Evolutionary conservation across 2,888 invertebrate species (phyloP).

Genomic region (Fragum whitleyi): DNA sequence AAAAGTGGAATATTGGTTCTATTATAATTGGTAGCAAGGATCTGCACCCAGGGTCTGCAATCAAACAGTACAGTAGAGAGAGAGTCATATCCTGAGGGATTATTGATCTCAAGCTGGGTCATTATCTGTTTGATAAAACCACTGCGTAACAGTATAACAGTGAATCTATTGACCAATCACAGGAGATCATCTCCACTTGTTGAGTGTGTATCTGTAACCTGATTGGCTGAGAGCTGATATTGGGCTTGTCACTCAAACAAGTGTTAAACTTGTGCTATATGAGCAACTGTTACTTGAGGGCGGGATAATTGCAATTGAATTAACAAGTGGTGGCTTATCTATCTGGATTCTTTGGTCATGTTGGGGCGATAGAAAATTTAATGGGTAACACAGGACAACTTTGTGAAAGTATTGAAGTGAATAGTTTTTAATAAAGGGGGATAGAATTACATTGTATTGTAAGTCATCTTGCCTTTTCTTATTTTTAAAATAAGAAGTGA

Average conservation of each 20-base stretch:
- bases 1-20: too few species aligned
- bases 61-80: slow-evolving; percentile 4
- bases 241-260: slow-evolving; percentile 25
- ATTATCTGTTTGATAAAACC: slow-evolving; percentile 21
- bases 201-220: not conserved
- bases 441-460: slow-evolving; percentile 14
- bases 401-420: slow-evolving; percentile 26
- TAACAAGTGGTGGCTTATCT: slow-evolving; percentile 32
- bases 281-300: slow-evolving; percentile 24
- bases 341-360: not conserved
- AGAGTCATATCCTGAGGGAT: slow-evolving; percentile 3
- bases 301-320: slow-evolving; percentile 9
- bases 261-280: slow-evolving; percentile 22
- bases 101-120: slow-evolving; percentile 8
- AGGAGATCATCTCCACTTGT: not conserved
- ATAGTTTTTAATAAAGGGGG: slow-evolving; percentile 26
- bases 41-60: not conserved
- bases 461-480: slow-evolving; percentile 6
- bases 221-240: slow-evolving; percentile 29
- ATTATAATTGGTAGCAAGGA: too few species aligned
- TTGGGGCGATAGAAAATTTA: slow-evolving; percentile 10
- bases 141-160: slow-evolving; percentile 2
- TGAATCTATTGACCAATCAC: slow-evolving; percentile 21
- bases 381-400: slow-evolving; percentile 11
- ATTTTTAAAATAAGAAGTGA: not conserved